Conservation (phyloP, 2,888 invertebrate genomes). For the Leptodirus hochenwartii region DNA sequence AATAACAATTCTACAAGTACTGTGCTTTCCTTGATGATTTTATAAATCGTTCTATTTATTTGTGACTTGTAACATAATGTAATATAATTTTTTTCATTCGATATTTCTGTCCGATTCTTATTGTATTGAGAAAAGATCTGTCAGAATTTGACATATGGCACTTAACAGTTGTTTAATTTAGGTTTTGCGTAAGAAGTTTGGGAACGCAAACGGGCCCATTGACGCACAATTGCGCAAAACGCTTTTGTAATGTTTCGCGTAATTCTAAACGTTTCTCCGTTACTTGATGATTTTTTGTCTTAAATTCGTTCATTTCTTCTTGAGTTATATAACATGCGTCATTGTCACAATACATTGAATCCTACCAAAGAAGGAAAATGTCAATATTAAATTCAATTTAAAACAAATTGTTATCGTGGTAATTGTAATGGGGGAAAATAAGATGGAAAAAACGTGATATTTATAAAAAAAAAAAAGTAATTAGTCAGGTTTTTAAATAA, state of each 20-base stretch:
- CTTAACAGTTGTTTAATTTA: too few species aligned
- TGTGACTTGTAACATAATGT: too few species aligned
- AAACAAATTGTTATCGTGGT: conserved; percentile 2
- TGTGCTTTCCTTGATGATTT: too few species aligned
- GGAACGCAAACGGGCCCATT: conserved; percentile 29
- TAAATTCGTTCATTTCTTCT: conserved; percentile 76
- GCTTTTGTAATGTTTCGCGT: conserved; percentile 61
- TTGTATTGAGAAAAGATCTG: too few species aligned
- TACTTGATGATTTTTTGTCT: conserved; percentile 59
- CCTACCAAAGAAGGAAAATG: conserved; percentile 30
- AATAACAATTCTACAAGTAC: too few species aligned
- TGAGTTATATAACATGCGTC: conserved; percentile 64
- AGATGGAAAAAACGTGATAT: conserved; percentile 1
- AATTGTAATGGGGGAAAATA: too few species aligned
- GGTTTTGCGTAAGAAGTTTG: too few species aligned
- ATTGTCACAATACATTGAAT: conserved; percentile 61
- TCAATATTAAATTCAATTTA: too few species aligned
- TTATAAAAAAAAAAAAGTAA: neutral
- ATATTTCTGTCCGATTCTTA: too few species aligned
- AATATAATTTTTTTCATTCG: too few species aligned
- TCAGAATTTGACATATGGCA: too few species aligned
- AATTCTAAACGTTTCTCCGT: conserved; percentile 66
- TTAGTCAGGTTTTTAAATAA: neutral
- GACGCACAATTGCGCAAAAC: conserved; percentile 64
- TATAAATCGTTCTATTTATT: too few species aligned